Percentiles rank a stretch among this genome's conserved stretches.
Conservation (phyloP, 2,797 vertebrate genomes). For the Benthosema pterotum region DNA sequence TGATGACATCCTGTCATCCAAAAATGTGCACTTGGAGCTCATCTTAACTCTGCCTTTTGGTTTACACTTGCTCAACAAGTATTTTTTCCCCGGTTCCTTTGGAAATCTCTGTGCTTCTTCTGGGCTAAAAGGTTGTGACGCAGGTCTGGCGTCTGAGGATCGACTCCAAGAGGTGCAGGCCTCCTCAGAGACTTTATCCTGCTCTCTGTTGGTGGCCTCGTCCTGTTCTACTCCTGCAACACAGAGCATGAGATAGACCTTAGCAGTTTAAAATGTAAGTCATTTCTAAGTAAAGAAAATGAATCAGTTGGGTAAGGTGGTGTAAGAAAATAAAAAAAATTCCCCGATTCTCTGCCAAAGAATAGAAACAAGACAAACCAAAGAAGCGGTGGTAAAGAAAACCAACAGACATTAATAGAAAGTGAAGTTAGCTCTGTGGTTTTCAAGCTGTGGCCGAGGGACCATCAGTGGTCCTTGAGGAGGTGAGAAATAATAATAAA, state of each 20-base stretch:
- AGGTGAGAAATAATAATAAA: too few relatives aligned
- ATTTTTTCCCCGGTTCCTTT: constrained; percentile 24
- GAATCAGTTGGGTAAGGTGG: constrained; percentile 9
- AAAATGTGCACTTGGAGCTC: constrained; percentile 64
- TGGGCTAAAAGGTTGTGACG: constrained; percentile 10
- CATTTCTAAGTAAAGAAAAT: constrained; percentile 13
- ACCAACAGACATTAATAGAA: not conserved
- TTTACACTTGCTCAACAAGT: constrained; percentile 34
- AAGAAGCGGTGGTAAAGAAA: not conserved
- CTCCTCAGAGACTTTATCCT: constrained; percentile 46
- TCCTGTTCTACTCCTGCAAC: constrained; percentile 70
- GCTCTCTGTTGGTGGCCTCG: constrained; percentile 39
- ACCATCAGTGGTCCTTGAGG: too few relatives aligned
- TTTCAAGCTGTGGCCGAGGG: too few relatives aligned
- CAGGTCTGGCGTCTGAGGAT: constrained; percentile 29
- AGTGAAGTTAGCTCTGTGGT: not conserved
- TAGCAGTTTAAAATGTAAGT: constrained; percentile 16
- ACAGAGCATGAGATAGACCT: constrained; percentile 40
- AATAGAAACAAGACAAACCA: constrained; percentile 8
- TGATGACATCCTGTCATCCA: constrained; percentile 56
- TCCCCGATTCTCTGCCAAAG: constrained; percentile 4
- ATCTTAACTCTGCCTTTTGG: constrained; percentile 68
- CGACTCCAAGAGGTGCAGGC: constrained; percentile 16
- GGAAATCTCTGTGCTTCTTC: constrained; percentile 16
- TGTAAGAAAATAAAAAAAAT: constrained; percentile 5